phyloP scores from a whole-genome alignment of 2,797 vertebrate species.

The Diplodus puntazzo region DNA sequence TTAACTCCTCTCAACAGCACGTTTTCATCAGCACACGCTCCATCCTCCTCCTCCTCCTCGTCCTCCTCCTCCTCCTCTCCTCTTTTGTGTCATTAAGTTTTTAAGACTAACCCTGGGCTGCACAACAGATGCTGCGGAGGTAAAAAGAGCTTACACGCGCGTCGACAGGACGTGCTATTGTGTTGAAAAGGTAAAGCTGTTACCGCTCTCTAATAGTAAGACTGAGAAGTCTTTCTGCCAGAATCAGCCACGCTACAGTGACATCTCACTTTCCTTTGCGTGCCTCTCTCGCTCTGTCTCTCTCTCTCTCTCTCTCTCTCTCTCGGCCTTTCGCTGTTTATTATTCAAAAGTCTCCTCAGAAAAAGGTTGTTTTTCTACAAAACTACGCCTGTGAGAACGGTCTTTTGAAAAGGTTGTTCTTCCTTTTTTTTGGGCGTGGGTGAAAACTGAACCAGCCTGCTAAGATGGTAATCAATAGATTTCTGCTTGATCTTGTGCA shows the following conservation, averaged over 20 bases:
- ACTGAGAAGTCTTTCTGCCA: conserved; percentile 34
- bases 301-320: conserved; percentile 25
- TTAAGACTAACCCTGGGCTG: conserved; percentile 81
- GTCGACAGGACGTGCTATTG: conserved; percentile 48
- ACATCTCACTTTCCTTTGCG: conserved; percentile 39
- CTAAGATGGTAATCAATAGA: not conserved
- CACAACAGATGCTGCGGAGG: conserved; percentile 76
- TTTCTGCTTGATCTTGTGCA: not conserved
- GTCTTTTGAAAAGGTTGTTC: no score
- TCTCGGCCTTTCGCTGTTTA: not conserved
- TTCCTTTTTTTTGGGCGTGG: not conserved
- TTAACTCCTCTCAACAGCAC: conserved; percentile 33
- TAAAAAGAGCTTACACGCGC: conserved; percentile 57
- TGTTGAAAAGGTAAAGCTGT: conserved; percentile 54
- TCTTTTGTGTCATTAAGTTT: conserved; percentile 80
- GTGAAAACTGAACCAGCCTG: conserved; percentile 20
- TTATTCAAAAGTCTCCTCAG: conserved; percentile 24
- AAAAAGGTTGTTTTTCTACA: conserved; percentile 1
- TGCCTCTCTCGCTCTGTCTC: conserved; percentile 21
- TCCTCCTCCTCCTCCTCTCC: conserved; percentile 49
- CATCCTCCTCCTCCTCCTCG: not conserved
- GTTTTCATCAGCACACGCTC: conserved; percentile 52
- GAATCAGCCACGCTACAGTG: conserved; percentile 29
- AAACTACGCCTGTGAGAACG: no score
- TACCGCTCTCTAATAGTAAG: conserved; percentile 48